Conservation (phyloP, 2,888 invertebrate genomes). For the Euclidia mi region DNA sequence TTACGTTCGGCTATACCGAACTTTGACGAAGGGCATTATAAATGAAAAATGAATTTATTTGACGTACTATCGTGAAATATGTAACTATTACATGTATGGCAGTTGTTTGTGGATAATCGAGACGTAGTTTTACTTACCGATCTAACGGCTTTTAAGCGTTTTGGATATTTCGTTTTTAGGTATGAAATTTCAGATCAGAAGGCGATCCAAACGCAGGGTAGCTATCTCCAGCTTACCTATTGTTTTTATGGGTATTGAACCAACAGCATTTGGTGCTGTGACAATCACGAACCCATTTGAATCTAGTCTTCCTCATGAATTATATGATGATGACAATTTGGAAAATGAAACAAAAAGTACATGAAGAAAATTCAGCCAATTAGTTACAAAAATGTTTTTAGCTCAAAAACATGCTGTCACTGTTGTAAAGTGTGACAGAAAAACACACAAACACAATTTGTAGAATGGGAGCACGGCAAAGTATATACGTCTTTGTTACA, state of each 20-base stretch:
- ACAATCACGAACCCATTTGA: no score
- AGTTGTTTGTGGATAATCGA: no score
- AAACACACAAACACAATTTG: slow-evolving; percentile 40
- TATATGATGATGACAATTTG: slow-evolving; percentile 5
- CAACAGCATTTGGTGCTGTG: no score
- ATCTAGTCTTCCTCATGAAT: neutral
- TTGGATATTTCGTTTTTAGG: no score
- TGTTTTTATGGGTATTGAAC: no score
- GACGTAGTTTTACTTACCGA: no score
- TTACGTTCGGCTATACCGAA: slow-evolving; percentile 8
- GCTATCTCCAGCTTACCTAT: no score
- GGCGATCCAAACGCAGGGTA: no score
- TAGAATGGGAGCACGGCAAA: slow-evolving; percentile 30
- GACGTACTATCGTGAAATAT: neutral
- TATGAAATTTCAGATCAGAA: no score
- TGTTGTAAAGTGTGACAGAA: slow-evolving; percentile 26
- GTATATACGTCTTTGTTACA: slow-evolving; percentile 18
- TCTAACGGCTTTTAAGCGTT: no score
- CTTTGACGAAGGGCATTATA: slow-evolving; percentile 15
- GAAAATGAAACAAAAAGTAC: neutral
- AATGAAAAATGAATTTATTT: neutral
- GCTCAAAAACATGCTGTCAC: slow-evolving; percentile 40
- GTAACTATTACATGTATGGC: no score
- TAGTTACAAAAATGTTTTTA: slow-evolving; percentile 26
- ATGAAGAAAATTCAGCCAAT: slow-evolving; percentile 30